Percentiles rank a stretch among this genome's conserved stretches.
These are phyloP conservation scores for Acropternis orthonyx DNA, from an alignment of 2,797 vertebrate genomes.

Conservation along the genomic window DNA sequence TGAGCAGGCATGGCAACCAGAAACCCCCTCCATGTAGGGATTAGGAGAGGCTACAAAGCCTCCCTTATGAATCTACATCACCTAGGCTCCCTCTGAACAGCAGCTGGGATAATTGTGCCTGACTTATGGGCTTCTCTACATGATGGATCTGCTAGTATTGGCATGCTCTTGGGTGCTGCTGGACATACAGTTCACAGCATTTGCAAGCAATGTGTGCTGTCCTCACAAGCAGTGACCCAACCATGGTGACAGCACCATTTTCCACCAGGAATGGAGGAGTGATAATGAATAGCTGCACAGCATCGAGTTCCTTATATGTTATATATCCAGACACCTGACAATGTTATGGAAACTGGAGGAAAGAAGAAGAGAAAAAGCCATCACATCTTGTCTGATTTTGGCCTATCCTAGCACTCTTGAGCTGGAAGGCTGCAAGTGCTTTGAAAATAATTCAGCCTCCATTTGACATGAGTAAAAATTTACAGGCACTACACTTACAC, in stretches of 20 bases:
- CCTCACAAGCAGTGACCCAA: not conserved
- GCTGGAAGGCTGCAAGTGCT: not conserved
- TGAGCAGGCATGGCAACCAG: not conserved
- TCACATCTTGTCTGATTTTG: not conserved
- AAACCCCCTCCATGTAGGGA: not conserved
- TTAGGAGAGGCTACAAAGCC: not conserved
- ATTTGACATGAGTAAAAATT: not conserved
- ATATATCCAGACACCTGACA: not conserved
- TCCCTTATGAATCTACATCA: not conserved
- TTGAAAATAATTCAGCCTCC: not conserved
- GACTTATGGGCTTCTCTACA: rapidly evolving
- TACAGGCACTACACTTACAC: not conserved
- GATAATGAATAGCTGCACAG: not conserved
- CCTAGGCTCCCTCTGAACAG: not conserved
- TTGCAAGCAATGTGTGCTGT: not conserved
- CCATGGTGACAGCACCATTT: not conserved
- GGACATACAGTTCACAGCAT: not conserved
- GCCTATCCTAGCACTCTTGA: not conserved
- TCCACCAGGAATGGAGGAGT: not conserved
- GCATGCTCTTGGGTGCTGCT: not conserved
- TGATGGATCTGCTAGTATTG: too few species aligned
- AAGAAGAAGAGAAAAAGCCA: not conserved
- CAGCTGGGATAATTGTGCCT: not conserved
- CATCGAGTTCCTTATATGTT: too few species aligned
- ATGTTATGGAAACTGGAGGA: not conserved